phyloP scores from a whole-genome alignment of 2,888 invertebrate genomes.

The Phoenoteleia sp. region DNA sequence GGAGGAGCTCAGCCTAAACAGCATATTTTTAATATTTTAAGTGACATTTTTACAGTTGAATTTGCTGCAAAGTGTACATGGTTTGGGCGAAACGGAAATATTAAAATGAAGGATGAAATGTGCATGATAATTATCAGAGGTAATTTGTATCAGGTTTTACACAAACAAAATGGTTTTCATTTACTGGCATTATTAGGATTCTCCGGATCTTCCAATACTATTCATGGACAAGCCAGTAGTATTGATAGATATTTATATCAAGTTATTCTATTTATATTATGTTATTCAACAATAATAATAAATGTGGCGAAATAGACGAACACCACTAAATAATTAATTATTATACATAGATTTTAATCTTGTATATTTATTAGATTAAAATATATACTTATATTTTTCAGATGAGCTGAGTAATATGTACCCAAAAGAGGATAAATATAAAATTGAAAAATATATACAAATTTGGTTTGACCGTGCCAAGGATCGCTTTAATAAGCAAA shows the following conservation, averaged over 20 bases:
- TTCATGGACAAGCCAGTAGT: too few relatives aligned
- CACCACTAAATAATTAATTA: not conserved
- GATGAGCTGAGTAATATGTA: slow-evolving; percentile 5
- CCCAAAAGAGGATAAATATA: slow-evolving; percentile 7
- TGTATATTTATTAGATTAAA: not conserved
- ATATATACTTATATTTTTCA: not conserved
- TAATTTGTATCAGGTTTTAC: not conserved
- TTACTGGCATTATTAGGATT: not conserved
- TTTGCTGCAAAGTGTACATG: slow-evolving; percentile 5
- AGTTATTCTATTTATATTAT: not conserved
- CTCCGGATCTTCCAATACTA: not conserved
- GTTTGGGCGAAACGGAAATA: not conserved
- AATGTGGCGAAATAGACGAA: not conserved
- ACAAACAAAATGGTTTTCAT: not conserved
- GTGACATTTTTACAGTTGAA: not conserved
- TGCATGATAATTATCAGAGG: slow-evolving; percentile 1
- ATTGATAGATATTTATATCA: not conserved
- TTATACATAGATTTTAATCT: not conserved
- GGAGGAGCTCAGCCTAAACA: slow-evolving; percentile 3
- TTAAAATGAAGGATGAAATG: not conserved
- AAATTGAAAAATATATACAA: not conserved
- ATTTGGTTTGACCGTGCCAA: slow-evolving; percentile 18
- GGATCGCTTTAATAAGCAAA: slow-evolving; percentile 7
- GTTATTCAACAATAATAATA: not conserved
- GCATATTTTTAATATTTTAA: slow-evolving; percentile 7